A percentile compares a stretch with the other conserved stretches of the same genome.
phyloP scores from a whole-genome alignment of 2,888 invertebrate genomes.

The Seladonia tumulorum region DNA sequence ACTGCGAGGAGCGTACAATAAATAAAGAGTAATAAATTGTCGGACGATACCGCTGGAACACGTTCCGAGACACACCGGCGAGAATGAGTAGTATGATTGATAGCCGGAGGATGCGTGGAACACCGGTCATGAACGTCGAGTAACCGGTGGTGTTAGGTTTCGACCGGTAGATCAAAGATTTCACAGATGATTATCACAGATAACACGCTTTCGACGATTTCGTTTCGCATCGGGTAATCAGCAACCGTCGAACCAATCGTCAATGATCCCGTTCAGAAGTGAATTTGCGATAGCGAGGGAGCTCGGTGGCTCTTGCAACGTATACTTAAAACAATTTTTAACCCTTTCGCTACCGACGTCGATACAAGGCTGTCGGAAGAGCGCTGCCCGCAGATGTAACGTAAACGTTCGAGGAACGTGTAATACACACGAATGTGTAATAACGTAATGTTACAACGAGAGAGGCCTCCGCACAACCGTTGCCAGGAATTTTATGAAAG shows the following conservation, averaged over 20 bases:
- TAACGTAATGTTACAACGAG: background rate
- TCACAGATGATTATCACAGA: background rate
- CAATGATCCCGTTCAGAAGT: background rate
- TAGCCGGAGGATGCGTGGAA: background rate
- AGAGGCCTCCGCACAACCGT: background rate
- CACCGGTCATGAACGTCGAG: background rate
- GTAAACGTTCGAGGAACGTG: background rate
- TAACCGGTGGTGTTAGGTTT: background rate
- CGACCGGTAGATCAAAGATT: slow-evolving; percentile 3
- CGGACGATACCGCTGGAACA: background rate
- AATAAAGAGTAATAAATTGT: slow-evolving; percentile 2
- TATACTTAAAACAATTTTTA: background rate
- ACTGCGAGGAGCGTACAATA: no score
- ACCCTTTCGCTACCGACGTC: background rate
- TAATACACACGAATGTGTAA: background rate
- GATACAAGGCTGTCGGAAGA: background rate
- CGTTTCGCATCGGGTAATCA: background rate
- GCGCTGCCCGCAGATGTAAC: background rate
- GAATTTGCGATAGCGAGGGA: background rate
- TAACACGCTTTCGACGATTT: background rate
- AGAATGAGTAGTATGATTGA: slow-evolving; percentile 6
- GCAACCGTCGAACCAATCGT: background rate
- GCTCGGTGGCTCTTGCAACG: background rate
- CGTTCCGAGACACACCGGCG: background rate
- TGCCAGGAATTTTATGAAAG: background rate